Percentiles rank a stretch among this genome's conserved stretches.
Evolutionary conservation across 2,888 invertebrate species (phyloP).

Genomic region (Petrolisthes manimaculis): DNA sequence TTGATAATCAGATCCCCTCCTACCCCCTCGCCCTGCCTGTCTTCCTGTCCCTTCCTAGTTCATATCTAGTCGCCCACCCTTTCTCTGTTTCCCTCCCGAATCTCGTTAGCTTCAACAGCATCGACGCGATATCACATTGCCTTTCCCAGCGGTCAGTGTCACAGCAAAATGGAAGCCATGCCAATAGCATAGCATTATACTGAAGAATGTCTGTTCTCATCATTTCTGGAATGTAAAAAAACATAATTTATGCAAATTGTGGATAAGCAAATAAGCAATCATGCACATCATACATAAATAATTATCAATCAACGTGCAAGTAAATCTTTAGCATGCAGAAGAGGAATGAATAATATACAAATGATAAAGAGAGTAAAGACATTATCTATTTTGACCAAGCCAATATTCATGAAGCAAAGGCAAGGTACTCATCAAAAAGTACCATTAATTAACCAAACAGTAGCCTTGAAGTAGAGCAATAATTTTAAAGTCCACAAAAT

Average conservation of each 20-base stretch:
- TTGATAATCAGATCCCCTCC: constrained; percentile 50
- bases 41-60: constrained; percentile 45
- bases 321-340: constrained; percentile 24
- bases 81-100: constrained; percentile 54
- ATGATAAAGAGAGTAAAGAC: neutral
- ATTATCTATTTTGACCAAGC: neutral
- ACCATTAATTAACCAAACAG: too few species aligned
- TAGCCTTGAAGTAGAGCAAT: too few species aligned
- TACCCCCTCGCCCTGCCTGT: constrained; percentile 22
- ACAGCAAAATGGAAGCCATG: constrained; percentile 60
- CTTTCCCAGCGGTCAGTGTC: constrained; percentile 62
- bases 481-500: too few species aligned
- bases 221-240: constrained; percentile 55
- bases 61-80: constrained; percentile 60
- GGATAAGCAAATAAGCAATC: constrained; percentile 45
- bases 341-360: neutral
- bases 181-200: constrained; percentile 58
- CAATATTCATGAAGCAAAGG: neutral
- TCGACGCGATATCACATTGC: constrained; percentile 62
- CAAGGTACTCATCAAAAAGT: too few species aligned
- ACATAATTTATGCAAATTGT: constrained; percentile 55
- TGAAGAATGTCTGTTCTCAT: constrained; percentile 38
- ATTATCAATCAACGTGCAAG: constrained; percentile 25
- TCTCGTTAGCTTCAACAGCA: constrained; percentile 62
- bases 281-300: constrained; percentile 24